A percentile compares a stretch with the other conserved stretches of the same genome.
phyloP scores from a whole-genome alignment of 2,113 vertebrate species.

The Hippocampus zosterae region DNA sequence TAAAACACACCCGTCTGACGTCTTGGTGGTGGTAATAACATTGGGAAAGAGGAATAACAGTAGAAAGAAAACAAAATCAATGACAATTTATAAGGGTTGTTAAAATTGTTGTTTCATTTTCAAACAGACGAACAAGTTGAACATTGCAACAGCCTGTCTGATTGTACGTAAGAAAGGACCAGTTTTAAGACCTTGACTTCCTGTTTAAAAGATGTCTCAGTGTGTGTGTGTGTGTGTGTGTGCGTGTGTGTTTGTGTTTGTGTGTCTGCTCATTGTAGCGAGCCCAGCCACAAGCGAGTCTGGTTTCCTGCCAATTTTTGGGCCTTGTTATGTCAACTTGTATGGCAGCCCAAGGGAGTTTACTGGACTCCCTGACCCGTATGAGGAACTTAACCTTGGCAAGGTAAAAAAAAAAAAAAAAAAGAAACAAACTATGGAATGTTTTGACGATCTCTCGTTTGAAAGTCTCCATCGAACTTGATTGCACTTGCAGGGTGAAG shows the following conservation, averaged over 20 bases:
- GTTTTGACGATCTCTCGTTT: not conserved
- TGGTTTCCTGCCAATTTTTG: slow-evolving; percentile 94
- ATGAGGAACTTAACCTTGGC: slow-evolving; percentile 89
- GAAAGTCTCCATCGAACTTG: not conserved
- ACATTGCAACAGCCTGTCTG: slow-evolving; percentile 27
- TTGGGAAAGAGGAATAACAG: not conserved
- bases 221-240: not conserved
- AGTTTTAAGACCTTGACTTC: not conserved
- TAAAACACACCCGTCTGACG: not conserved
- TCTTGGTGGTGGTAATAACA: slow-evolving; percentile 3
- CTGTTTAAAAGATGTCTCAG: not conserved
- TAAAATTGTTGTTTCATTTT: slow-evolving; percentile 7
- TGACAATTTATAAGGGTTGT: not conserved
- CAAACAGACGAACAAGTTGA: slow-evolving; percentile 43
- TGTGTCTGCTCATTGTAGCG: slow-evolving; percentile 51
- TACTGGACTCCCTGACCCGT: slow-evolving; percentile 85
- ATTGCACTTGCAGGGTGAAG: slow-evolving; percentile 79
- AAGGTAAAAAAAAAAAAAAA: slow-evolving; percentile 74
- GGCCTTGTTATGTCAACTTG: slow-evolving; percentile 91
- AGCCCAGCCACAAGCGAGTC: slow-evolving; percentile 77
- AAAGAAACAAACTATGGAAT: no score
- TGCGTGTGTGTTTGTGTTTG: slow-evolving; percentile 3
- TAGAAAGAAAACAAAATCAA: not conserved
- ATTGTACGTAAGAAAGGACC: slow-evolving; percentile 36
- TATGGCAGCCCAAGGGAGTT: slow-evolving; percentile 95